These are phyloP conservation scores for Ceraclea dissimilis DNA, from an alignment of 2,888 invertebrate genomes.

Conservation along the genomic window DNA sequence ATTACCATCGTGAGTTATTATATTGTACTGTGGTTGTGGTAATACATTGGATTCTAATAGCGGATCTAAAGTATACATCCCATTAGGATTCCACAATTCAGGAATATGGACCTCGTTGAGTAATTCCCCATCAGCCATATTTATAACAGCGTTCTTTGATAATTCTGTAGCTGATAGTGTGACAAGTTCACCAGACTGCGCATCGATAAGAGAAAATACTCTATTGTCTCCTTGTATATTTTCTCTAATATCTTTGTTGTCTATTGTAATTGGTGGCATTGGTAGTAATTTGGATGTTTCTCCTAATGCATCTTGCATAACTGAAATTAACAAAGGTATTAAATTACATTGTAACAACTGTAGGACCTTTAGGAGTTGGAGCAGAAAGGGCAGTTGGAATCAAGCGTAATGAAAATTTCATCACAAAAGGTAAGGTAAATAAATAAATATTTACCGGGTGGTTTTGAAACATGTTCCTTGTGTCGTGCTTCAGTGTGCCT, in stretches of 20 bases:
- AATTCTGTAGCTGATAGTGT: constrained; percentile 23
- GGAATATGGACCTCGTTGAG: constrained; percentile 22
- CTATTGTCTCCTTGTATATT: constrained; percentile 9
- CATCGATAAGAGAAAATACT: constrained; percentile 24
- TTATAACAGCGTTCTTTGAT: constrained; percentile 22
- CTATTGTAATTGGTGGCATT: constrained; percentile 4
- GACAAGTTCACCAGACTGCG: constrained; percentile 25
- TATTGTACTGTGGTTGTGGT: constrained; percentile 12
- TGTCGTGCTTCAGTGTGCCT: constrained; percentile 20
- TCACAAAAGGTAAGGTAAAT: too few relatives aligned
- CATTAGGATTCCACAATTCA: constrained; percentile 16
- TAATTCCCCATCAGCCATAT: constrained; percentile 20
- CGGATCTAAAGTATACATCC: constrained; percentile 18
- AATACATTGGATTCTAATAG: constrained; percentile 10
- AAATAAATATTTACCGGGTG: constrained; percentile 9
- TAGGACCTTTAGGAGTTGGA: too few relatives aligned
- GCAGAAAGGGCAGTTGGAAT: constrained; percentile 3
- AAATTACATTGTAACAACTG: too few relatives aligned
- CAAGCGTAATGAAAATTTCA: neutral
- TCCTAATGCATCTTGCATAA: constrained; percentile 10
- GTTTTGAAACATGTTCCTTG: constrained; percentile 19
- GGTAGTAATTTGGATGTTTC: constrained; percentile 9
- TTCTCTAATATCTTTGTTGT: neutral
- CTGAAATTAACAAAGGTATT: neutral
- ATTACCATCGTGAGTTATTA: constrained; percentile 10